Percentiles rank a stretch among this genome's conserved stretches.
Conservation (phyloP, 2,888 invertebrate species). For the Drosophila cognata region DNA sequence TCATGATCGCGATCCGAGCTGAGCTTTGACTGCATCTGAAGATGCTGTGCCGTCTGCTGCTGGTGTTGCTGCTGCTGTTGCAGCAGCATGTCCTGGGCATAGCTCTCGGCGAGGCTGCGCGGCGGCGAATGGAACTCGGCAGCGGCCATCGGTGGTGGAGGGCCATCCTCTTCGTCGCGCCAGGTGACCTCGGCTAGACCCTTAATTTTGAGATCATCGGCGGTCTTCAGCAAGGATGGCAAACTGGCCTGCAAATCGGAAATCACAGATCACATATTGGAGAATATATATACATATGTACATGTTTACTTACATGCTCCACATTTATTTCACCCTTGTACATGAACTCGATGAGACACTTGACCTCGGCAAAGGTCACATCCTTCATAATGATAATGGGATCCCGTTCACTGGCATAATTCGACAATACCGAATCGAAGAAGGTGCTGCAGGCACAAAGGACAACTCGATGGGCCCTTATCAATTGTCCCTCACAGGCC, state of each 20-base stretch:
- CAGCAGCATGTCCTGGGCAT: constrained; percentile 62
- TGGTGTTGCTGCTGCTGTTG: constrained; percentile 53
- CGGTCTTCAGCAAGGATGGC: constrained; percentile 94
- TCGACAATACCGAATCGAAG: constrained; percentile 93
- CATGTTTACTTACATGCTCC: constrained; percentile 90
- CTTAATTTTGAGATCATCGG: constrained; percentile 96
- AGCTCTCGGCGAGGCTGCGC: constrained; percentile 69
- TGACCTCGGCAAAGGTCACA: constrained; percentile 95
- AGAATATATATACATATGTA: background rate
- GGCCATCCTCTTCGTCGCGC: constrained; percentile 86
- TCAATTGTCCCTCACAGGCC: constrained; percentile 93
- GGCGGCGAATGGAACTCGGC: constrained; percentile 79
- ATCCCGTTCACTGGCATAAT: constrained; percentile 91
- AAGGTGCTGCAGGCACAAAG: constrained; percentile 96
- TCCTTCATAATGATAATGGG: constrained; percentile 95
- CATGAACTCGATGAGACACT: constrained; percentile 96
- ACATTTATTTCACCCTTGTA: constrained; percentile 98
- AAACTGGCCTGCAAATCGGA: constrained; percentile 90
- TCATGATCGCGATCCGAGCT: constrained; percentile 51
- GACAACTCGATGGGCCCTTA: constrained; percentile 92
- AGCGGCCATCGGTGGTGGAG: constrained; percentile 73
- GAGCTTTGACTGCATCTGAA: constrained; percentile 41
- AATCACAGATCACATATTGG: background rate
- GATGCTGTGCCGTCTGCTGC: constrained; percentile 42
- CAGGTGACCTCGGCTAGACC: constrained; percentile 96